A percentile compares a stretch with the other conserved stretches of the same genome.
phyloP scores from a whole-genome alignment of 2,888 invertebrate genomes.

The Rhamnusium bicolor region DNA sequence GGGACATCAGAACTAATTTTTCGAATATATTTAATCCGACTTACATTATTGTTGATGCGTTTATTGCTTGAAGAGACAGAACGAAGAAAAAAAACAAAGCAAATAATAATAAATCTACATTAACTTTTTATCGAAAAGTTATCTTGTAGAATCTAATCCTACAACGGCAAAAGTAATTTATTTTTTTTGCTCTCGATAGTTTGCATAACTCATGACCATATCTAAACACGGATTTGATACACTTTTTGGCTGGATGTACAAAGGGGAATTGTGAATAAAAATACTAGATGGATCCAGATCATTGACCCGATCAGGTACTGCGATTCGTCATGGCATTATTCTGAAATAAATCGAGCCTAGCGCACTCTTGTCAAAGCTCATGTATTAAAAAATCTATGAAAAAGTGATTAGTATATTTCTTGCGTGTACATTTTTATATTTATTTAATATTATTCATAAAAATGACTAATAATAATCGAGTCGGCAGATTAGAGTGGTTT shows the following conservation, averaged over 20 bases:
- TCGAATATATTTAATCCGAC: neutral
- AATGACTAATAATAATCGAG: too few species aligned
- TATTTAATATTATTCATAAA: neutral
- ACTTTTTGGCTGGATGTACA: slow-evolving; percentile 41
- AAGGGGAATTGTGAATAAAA: slow-evolving; percentile 37
- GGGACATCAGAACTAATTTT: neutral
- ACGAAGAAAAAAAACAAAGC: slow-evolving; percentile 13
- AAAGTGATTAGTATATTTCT: neutral
- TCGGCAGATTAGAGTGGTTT: too few species aligned
- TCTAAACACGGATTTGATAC: slow-evolving; percentile 46
- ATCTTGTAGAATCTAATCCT: slow-evolving; percentile 40
- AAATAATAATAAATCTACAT: slow-evolving; percentile 38
- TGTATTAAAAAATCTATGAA: slow-evolving; percentile 9
- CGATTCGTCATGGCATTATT: slow-evolving; percentile 34
- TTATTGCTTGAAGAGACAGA: neutral
- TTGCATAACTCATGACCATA: slow-evolving; percentile 50
- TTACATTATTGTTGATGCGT: neutral
- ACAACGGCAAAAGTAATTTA: slow-evolving; percentile 34
- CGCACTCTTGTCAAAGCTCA: slow-evolving; percentile 2
- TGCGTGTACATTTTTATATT: neutral
- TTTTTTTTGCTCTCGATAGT: slow-evolving; percentile 42
- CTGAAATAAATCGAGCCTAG: slow-evolving; percentile 23
- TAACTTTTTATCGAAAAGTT: slow-evolving; percentile 32
- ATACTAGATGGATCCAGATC: slow-evolving; percentile 36
- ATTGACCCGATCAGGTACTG: slow-evolving; percentile 31